Percentiles rank a stretch among this genome's conserved stretches.
phyloP scores from a whole-genome alignment of 2,888 invertebrate species.

The Lepidocyrtoides sp. region DNA sequence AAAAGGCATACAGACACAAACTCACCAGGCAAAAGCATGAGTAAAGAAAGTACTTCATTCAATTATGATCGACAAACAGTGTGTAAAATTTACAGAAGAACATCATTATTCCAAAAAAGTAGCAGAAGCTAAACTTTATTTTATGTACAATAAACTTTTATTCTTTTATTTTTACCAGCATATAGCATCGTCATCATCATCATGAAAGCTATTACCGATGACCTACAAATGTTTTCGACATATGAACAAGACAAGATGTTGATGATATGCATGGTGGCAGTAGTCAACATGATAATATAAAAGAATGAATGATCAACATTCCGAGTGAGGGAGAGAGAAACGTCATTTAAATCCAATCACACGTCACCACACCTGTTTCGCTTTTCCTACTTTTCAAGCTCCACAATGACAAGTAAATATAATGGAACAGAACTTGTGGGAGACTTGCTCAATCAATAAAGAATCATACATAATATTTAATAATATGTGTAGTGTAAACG shows the following conservation, averaged over 20 bases:
- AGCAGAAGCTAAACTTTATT: slow-evolving; percentile 26
- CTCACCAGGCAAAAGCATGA: background rate
- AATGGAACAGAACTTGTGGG: slow-evolving; percentile 3
- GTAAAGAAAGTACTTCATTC: slow-evolving; percentile 2
- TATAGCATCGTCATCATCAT: slow-evolving; percentile 43
- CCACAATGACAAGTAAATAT: slow-evolving; percentile 43
- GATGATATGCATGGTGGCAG: slow-evolving; percentile 24
- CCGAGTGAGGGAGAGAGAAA: slow-evolving; percentile 8
- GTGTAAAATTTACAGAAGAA: background rate
- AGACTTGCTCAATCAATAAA: slow-evolving; percentile 43
- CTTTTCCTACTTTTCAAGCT: slow-evolving; percentile 22
- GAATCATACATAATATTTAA: background rate
- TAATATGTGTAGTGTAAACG: too few relatives aligned
- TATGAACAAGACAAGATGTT: slow-evolving; percentile 22
- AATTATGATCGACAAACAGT: background rate
- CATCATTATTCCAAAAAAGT: slow-evolving; percentile 9
- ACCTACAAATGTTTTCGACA: slow-evolving; percentile 67
- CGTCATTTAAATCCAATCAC: slow-evolving; percentile 69
- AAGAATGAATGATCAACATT: slow-evolving; percentile 11
- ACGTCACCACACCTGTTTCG: slow-evolving; percentile 73
- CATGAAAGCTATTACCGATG: slow-evolving; percentile 58
- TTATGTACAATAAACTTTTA: slow-evolving; percentile 22
- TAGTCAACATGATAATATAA: slow-evolving; percentile 22
- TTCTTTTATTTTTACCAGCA: slow-evolving; percentile 6
- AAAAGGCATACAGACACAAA: background rate